Percentiles rank a stretch among this genome's conserved stretches.
Evolutionary conservation across 2,888 invertebrate species (phyloP).

Genomic region (Horisme vitalbata): DNA sequence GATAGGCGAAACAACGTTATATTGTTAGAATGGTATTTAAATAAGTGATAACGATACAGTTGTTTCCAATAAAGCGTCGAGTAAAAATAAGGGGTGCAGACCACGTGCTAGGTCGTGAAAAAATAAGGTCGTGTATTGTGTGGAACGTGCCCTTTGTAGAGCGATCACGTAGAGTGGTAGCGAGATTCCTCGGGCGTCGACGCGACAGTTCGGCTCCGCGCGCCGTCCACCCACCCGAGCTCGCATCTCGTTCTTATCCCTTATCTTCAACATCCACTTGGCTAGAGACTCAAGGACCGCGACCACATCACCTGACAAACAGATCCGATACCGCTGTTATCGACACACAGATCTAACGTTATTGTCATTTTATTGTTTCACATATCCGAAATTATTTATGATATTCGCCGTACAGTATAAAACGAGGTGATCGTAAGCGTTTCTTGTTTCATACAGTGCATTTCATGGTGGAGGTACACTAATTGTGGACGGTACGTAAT

Average conservation of each 20-base stretch:
- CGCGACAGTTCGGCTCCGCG: conserved; percentile 51
- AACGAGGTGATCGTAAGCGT: conserved; percentile 31
- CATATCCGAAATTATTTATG: conserved; percentile 46
- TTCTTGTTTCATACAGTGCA: conserved; percentile 36
- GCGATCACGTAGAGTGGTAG: conserved; percentile 53
- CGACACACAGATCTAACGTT: conserved; percentile 49
- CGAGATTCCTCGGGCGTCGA: conserved; percentile 41
- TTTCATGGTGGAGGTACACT: conserved; percentile 33
- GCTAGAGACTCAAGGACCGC: conserved; percentile 56
- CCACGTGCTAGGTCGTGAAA: conserved; percentile 46
- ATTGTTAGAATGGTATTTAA: conserved; percentile 38
- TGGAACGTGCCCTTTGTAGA: conserved; percentile 56
- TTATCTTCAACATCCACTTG: conserved; percentile 56
- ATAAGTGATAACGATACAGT: conserved; percentile 27
- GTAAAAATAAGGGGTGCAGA: conserved; percentile 37
- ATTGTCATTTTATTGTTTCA: conserved; percentile 43
- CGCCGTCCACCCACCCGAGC: conserved; percentile 45
- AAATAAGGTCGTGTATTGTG: conserved; percentile 50
- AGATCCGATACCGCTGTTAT: conserved; percentile 48
- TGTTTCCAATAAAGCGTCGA: conserved; percentile 26
- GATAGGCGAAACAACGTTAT: conserved; percentile 53
- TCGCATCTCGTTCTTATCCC: conserved; percentile 60
- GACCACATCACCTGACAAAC: conserved; percentile 39
- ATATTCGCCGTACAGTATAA: conserved; percentile 34
- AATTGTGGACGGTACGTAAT: conserved; percentile 25